Evolutionary conservation across 2,888 invertebrate genomes (phyloP).

Genomic region (Eupithecia insigniata): DNA sequence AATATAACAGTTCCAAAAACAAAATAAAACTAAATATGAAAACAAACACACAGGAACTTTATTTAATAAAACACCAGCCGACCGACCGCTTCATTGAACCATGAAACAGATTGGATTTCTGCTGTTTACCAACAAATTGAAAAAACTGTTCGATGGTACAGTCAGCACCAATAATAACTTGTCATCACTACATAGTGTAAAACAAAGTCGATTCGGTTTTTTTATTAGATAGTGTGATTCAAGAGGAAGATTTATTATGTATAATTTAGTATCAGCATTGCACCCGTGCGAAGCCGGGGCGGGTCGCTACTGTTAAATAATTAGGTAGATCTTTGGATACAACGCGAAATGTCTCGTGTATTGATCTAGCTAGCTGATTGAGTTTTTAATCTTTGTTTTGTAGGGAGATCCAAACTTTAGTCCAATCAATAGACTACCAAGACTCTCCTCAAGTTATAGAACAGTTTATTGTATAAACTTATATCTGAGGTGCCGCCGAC

Average conservation of each 20-base stretch:
- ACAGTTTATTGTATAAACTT: neutral
- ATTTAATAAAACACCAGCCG: neutral
- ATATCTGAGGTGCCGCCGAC: neutral
- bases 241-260: too few relatives aligned
- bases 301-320: too few relatives aligned
- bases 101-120: slow-evolving; percentile 21
- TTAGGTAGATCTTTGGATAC: neutral
- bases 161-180: neutral
- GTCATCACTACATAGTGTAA: too few relatives aligned
- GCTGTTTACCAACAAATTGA: slow-evolving; percentile 35
- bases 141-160: slow-evolving; percentile 13
- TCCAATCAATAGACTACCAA: neutral
- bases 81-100: slow-evolving; percentile 13
- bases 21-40: neutral
- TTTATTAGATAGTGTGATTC: too few relatives aligned
- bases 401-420: neutral
- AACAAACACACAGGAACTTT: neutral
- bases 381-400: too few relatives aligned
- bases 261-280: too few relatives aligned
- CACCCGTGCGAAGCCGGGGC: too few relatives aligned
- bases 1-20: neutral
- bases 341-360: neutral
- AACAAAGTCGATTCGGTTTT: too few relatives aligned
- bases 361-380: neutral
- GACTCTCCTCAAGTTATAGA: neutral